Percentiles rank a stretch among this genome's conserved stretches.
phyloP scores from a whole-genome alignment of 2,113 vertebrate genomes.

The Hippoglossus stenolepis region DNA sequence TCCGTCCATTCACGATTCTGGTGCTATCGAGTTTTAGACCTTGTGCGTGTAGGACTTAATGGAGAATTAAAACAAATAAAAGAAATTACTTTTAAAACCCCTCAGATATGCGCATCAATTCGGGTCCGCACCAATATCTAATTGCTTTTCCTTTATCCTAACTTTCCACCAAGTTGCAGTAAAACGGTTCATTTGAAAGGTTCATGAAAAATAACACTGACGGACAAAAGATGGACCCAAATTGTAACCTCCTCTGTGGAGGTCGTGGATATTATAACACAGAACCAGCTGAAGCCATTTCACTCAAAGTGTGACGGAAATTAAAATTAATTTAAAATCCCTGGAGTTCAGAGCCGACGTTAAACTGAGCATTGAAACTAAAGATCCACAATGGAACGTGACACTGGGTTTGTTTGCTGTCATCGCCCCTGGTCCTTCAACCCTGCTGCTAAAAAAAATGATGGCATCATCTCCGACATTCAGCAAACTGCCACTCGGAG shows the following conservation, averaged over 20 bases:
- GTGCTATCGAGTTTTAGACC: background rate
- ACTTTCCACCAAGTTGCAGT: background rate
- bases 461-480: conserved; percentile 7
- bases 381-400: background rate
- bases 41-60: background rate
- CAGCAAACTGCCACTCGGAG: background rate
- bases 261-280: background rate
- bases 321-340: background rate
- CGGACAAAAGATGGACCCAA: background rate
- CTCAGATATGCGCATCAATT: no score
- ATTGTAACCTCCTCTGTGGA: background rate
- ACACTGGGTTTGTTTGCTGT: background rate
- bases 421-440: background rate
- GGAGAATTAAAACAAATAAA: background rate
- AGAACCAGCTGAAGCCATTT: background rate
- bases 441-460: background rate
- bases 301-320: background rate
- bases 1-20: background rate
- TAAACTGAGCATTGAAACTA: background rate
- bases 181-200: background rate
- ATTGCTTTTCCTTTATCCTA: background rate
- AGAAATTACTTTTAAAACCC: no score
- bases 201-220: background rate
- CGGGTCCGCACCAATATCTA: background rate
- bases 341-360: background rate